Evolutionary conservation across 2,797 vertebrate genomes (phyloP).

Genomic region (Lithobates sylvaticus): DNA sequence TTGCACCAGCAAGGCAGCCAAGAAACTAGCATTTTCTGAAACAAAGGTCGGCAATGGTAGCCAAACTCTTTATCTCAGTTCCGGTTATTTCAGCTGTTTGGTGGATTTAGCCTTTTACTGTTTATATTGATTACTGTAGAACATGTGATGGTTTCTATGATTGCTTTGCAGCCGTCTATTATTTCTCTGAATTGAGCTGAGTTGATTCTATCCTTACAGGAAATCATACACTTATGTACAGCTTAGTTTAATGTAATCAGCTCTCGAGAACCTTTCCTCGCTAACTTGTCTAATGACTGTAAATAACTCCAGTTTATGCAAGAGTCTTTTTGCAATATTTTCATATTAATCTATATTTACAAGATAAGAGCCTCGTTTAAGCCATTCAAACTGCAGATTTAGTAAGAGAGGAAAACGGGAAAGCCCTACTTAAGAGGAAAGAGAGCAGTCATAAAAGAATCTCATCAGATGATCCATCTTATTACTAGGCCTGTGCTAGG

Average conservation of each 20-base stretch:
- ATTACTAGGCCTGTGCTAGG: slow-evolving; percentile 52
- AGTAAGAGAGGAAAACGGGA: slow-evolving; percentile 54
- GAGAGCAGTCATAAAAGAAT: slow-evolving; percentile 60
- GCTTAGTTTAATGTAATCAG: not conserved
- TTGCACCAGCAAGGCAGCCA: too few species aligned
- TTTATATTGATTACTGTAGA: not conserved
- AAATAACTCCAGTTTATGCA: not conserved
- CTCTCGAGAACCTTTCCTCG: not conserved
- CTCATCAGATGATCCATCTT: slow-evolving; percentile 63
- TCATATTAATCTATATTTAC: slow-evolving; percentile 15
- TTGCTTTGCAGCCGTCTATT: too few species aligned
- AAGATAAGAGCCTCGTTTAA: not conserved
- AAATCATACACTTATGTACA: not conserved
- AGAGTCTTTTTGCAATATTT: not conserved
- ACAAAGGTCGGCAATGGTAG: too few species aligned
- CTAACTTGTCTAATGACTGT: not conserved
- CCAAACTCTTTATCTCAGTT: too few species aligned
- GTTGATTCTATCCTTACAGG: not conserved
- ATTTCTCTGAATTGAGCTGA: not conserved
- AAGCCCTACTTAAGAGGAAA: slow-evolving; percentile 60
- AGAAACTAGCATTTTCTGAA: too few species aligned
- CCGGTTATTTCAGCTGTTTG: not conserved
- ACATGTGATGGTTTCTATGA: not conserved
- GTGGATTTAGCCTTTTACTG: not conserved
- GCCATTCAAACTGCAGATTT: slow-evolving; percentile 12